phyloP scores from a whole-genome alignment of 1,140 invertebrate genomes.

The Temnothorax nylanderi region DNA sequence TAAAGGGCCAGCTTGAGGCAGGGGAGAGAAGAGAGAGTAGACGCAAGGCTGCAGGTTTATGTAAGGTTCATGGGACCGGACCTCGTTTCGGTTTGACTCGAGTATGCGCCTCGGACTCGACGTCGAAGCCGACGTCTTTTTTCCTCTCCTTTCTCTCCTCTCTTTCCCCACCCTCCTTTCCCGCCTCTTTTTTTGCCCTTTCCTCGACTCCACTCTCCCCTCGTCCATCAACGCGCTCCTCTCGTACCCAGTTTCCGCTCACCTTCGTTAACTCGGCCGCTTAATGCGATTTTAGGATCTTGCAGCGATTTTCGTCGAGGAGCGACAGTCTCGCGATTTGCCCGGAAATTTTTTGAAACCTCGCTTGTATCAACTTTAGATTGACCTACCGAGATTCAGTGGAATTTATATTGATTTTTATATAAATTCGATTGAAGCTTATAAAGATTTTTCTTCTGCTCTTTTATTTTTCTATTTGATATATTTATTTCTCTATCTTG shows the following conservation, averaged over 20 bases:
- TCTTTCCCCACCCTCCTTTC: neutral
- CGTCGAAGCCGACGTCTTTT: slow-evolving; percentile 61
- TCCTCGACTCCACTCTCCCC: neutral
- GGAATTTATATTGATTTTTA: neutral
- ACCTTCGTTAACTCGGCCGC: slow-evolving; percentile 68
- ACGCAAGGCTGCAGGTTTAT: slow-evolving; percentile 61
- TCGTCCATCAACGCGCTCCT: slow-evolving; percentile 22
- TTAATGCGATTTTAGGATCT: slow-evolving; percentile 71
- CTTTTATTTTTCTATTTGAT: neutral
- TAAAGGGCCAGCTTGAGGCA: slow-evolving; percentile 64
- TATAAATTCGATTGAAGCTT: neutral
- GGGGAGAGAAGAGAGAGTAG: slow-evolving; percentile 29
- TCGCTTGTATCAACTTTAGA: neutral
- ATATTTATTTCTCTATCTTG: neutral
- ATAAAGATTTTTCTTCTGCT: neutral
- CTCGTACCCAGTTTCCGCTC: slow-evolving; percentile 63
- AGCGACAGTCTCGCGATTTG: slow-evolving; percentile 33
- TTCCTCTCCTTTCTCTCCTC: slow-evolving; percentile 18
- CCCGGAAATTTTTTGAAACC: slow-evolving; percentile 12
- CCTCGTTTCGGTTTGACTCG: slow-evolving; percentile 69
- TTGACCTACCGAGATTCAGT: neutral
- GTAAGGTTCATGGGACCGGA: slow-evolving; percentile 68
- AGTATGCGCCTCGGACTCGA: slow-evolving; percentile 55
- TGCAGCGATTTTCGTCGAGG: slow-evolving; percentile 63
- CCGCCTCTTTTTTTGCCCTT: slow-evolving; percentile 9